Evolutionary conservation across 2,797 vertebrate species (phyloP), one percentile per base, ranked within the genome.

Genomic region (Siniperca undulata): DNA sequence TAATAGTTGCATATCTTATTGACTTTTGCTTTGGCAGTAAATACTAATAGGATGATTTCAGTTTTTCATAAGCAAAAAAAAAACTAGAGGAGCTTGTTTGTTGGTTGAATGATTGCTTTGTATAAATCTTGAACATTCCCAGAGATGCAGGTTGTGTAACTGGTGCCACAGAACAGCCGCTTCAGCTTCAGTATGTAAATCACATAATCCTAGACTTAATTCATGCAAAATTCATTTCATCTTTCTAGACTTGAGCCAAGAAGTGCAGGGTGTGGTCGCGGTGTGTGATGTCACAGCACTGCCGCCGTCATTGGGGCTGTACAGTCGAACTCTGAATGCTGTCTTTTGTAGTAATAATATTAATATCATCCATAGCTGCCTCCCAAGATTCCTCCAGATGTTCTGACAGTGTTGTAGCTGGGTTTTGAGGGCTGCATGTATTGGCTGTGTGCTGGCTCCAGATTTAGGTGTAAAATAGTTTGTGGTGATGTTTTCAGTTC

Each of bases 401-500:
- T 91, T 90, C 90, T 86, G 86, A 91, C 90, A 83, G 88, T 93
- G 91, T 90, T 91, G 91, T 92, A 92, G 93, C 92, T 93, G 89
- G 86, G 72, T 94, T 93, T 90, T 65, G 91, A 94, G 90, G 91
- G 89, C 92, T 93, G 94, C 94, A 94, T 95, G 95, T 91, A 52
- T 88, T 80, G 91, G 91, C 93, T 91, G 91, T 94, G 88, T 93
- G 91, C 92, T 89, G 94, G 91, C 93, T 93, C 90, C 86, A 88
- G 87, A 91, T 89, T 92, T 94, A 92, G 91, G 86, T 94, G 89
- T 94, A 91, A 93, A 93, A 93, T 90, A 93, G 88, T 89, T 93
- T 93, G 93, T 95, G 91, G 92, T 96, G 93, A 93, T 93, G 91
- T 93, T 92, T 94, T 95, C 80, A 92, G 91, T 93, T 95, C 90